Percentiles rank a stretch among this genome's conserved stretches.
These are phyloP conservation scores for Drosophila sp. DNA, from an alignment of 1,140 invertebrate species.

Conservation along the genomic window DNA sequence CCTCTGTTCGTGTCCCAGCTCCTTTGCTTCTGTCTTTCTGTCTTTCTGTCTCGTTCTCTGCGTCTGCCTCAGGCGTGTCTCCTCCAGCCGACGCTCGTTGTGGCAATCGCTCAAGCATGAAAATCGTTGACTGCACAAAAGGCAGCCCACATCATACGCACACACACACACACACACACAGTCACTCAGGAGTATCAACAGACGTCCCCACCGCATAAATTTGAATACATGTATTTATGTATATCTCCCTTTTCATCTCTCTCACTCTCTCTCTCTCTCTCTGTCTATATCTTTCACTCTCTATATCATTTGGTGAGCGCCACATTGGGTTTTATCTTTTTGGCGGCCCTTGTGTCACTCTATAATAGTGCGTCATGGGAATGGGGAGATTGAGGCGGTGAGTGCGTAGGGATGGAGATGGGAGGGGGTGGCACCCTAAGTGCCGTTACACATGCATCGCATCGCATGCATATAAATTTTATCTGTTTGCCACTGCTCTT, in stretches of 20 bases:
- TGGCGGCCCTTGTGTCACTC: slow-evolving; percentile 37
- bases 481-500: slow-evolving; percentile 75
- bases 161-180: slow-evolving; percentile 7
- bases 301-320: slow-evolving; percentile 33
- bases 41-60: background rate
- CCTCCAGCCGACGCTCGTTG: slow-evolving; percentile 20
- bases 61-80: slow-evolving; percentile 4
- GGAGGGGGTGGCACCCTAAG: slow-evolving; percentile 49
- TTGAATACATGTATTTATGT: slow-evolving; percentile 53
- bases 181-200: background rate
- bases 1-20: background rate
- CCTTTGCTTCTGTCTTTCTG: too few relatives aligned
- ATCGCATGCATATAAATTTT: slow-evolving; percentile 69
- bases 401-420: background rate
- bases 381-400: background rate
- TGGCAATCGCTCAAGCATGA: slow-evolving; percentile 80
- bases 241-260: slow-evolving; percentile 1
- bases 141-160: slow-evolving; percentile 61
- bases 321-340: slow-evolving; percentile 69
- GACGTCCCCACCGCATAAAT: slow-evolving; percentile 59
- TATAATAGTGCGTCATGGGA: background rate
- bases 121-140: slow-evolving; percentile 83
- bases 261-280: slow-evolving; percentile 12
- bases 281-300: slow-evolving; percentile 2
- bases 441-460: slow-evolving; percentile 78